Base-by-base conservation (phyloP, 2,888 invertebrate genomes). In the Megaustenia siamemsis region DNA sequence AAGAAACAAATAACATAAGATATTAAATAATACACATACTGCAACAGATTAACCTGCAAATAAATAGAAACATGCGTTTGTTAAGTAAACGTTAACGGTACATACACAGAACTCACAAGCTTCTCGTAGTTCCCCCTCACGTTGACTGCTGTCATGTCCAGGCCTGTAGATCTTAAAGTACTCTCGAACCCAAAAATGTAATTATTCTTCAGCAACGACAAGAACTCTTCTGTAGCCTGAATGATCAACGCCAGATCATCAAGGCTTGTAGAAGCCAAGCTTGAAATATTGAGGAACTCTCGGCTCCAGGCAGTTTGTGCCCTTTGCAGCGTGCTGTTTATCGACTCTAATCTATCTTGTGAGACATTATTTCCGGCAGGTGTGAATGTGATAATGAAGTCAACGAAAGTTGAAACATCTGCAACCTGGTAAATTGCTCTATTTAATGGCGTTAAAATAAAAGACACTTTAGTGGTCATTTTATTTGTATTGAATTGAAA, bases 371-470 rank as follows among this genome's bases (percentile, higher is more conserved):
- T 66, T 15, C 43, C 12, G 4, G 18, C 2, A 1, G 71, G 53
- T 32, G 43, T 66, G 24, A 76, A 63, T 28, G 32, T 53, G 43
- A 75, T 75, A 21, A 66, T 66, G 0, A 71, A 10, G 12, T 76
- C 43, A 12, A 66, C n/a, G 28, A n/a, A 40, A n/a, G 35, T 2
- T 45, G 18, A 40, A 8, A 73, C 43, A 6, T 75, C 24, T n/a
- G 18, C 15, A 21, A 28, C 18, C 5, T 80, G 69, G 38, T 24
- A 18, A 18, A 45, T 18, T 4, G 45, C 12, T 24, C 43, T 8
- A 66, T 82, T 82, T 76, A 63, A 82, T 0, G 75, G 82, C 0
- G 49, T 45, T 32, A 75, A 66, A 24, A 75, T 35, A 24, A 76
- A 32, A 12, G 75, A 66, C 8, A 66, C 49, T 45, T 76, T 75